Evolutionary conservation across 2,797 vertebrate genomes (phyloP), one percentile per base, ranked within the genome.

Genomic region (Novumbra hubbsi): DNA sequence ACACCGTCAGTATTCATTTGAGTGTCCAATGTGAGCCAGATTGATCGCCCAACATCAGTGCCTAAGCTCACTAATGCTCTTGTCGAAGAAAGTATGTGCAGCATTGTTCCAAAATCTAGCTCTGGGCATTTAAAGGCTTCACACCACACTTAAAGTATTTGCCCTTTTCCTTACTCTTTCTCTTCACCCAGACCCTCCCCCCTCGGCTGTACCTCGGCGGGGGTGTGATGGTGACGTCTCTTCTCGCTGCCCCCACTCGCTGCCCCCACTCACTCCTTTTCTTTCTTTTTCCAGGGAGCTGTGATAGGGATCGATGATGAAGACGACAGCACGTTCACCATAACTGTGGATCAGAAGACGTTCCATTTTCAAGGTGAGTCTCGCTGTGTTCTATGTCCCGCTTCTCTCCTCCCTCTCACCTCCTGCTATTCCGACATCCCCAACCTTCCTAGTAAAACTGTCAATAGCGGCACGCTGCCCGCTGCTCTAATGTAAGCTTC

Each of bases 271-370:
- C n/a, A n/a, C n/a, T 60, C 55, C 62, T 30, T 89, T 88, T 92
- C 93, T 93, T 94, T 76, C 52, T 93, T 93, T 94, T 94, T 93
- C 88, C 93, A 99, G 98, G 98, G 98, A 94, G 98, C 98, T 93
- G 98, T 99, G 93, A 99, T 99, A 93, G 98, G 98, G 92, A 99
- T 99, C 78, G 98, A 99, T 94, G 98, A 99, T 91, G 98, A 99
- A 92, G 98, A 99, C 93, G 98, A 99, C 95, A 99, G 98, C 96
- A 99, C 98, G 88, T 99, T 99, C 93, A 99, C 98, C 91, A 99
- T 99, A 93, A 99, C 98, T 87, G 98, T 99, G 93, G 98, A 99
- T 95, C 98, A 99, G 94, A 99, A 99, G 96, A 99, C 98, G 93
- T 99, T 99, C 92, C 98, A 99, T 95, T 99, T 99, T 90, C 98